These are phyloP conservation scores for Vanacampus margaritifer DNA, from an alignment of 2,113 vertebrate species.

Conservation along the genomic window DNA sequence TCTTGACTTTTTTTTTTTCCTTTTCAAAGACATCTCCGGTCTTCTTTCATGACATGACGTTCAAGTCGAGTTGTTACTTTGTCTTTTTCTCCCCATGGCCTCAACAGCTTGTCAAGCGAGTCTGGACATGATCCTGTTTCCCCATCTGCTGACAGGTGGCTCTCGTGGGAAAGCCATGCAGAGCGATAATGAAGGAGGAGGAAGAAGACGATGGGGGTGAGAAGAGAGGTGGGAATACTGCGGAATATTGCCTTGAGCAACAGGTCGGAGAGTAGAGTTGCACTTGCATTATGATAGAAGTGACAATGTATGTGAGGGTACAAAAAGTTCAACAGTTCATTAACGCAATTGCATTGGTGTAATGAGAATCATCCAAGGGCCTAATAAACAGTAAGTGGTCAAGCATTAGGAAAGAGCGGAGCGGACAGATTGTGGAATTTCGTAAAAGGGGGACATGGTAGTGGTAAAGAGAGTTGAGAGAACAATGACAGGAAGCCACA, in stretches of 20 bases:
- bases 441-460: not conserved
- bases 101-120: slow-evolving; percentile 30
- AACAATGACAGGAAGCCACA: slow-evolving; percentile 29
- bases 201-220: slow-evolving; percentile 7
- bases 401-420: not conserved
- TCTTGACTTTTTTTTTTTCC: not conserved
- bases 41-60: slow-evolving; percentile 6
- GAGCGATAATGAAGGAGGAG: slow-evolving; percentile 21
- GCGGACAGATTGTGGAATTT: not conserved
- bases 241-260: slow-evolving; percentile 12
- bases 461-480: not conserved
- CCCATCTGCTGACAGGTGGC: slow-evolving; percentile 28
- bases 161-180: slow-evolving; percentile 24
- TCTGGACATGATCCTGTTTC: slow-evolving; percentile 36
- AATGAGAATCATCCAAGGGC: slow-evolving; percentile 49
- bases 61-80: slow-evolving; percentile 12
- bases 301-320: slow-evolving; percentile 25
- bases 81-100: slow-evolving; percentile 22
- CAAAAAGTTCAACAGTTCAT: slow-evolving; percentile 42
- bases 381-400: slow-evolving; percentile 44
- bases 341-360: slow-evolving; percentile 29
- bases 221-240: slow-evolving; percentile 24
- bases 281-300: not conserved
- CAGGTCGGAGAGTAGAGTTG: not conserved
- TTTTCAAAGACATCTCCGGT: slow-evolving; percentile 2